Percentiles rank a stretch among this genome's conserved stretches.
Conservation (phyloP, 2,113 vertebrate species). For the Eublepharis macularius region DNA sequence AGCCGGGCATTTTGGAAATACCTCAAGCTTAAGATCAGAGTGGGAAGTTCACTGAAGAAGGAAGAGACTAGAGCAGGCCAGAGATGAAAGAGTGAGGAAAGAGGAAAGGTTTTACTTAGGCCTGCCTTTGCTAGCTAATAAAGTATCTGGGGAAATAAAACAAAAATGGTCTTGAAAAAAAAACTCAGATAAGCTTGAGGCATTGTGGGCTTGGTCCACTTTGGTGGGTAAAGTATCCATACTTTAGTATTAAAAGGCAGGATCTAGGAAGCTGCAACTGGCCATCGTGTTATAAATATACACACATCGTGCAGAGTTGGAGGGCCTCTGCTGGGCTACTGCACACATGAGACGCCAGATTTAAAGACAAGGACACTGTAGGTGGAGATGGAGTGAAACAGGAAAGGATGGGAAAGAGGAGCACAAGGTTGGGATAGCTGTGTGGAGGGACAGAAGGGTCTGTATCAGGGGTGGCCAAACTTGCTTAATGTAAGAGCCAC, state of each 20-base stretch:
- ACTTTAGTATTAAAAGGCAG: background rate
- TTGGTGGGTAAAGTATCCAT: background rate
- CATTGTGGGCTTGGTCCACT: background rate
- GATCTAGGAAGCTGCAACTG: too few species aligned
- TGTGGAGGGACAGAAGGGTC: background rate
- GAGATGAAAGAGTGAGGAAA: background rate
- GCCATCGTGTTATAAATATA: background rate
- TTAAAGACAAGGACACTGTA: background rate
- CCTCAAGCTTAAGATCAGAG: background rate
- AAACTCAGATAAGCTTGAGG: background rate
- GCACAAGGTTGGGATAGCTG: accelerated
- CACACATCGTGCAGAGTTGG: background rate
- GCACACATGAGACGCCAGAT: background rate
- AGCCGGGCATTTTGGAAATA: background rate
- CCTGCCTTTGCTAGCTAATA: background rate
- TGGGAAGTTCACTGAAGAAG: background rate
- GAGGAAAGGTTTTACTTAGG: background rate
- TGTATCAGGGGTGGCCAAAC: too few species aligned
- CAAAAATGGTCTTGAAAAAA: background rate
- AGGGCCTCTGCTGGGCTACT: too few species aligned
- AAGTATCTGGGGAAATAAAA: background rate
- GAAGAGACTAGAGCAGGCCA: background rate
- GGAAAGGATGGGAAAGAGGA: accelerated
- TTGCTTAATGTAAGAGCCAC: too few species aligned
- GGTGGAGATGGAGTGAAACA: too few species aligned